These are phyloP conservation scores for Enteromius argenteus DNA, from an alignment of 2,797 vertebrate species.

Conservation along the genomic window DNA sequence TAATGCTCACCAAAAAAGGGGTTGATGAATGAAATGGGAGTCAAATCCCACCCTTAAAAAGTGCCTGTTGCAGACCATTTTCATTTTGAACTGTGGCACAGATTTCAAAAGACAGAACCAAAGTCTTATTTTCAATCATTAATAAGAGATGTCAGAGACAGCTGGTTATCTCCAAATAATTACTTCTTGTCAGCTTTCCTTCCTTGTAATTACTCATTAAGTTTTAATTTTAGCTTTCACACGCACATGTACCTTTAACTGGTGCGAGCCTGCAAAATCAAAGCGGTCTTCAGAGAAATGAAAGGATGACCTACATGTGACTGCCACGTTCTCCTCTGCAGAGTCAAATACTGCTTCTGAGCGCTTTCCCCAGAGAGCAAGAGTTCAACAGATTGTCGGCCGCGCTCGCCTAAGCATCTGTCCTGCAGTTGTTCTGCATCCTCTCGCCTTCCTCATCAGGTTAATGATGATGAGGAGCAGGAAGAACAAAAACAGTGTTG, in stretches of 20 bases:
- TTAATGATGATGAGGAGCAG: slow-evolving; percentile 50
- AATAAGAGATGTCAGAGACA: neutral
- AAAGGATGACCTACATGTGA: slow-evolving; percentile 20
- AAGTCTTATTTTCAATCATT: neutral
- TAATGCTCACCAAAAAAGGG: neutral
- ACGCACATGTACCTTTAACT: neutral
- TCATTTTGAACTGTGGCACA: neutral
- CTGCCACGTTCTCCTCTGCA: neutral
- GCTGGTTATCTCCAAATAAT: neutral
- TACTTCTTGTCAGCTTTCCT: neutral
- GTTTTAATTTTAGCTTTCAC: neutral
- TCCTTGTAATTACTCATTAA: slow-evolving; percentile 22
- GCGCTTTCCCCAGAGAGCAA: neutral
- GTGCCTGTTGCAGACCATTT: neutral
- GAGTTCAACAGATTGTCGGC: neutral
- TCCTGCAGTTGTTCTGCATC: slow-evolving; percentile 32
- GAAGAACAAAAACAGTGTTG: slow-evolving; percentile 39
- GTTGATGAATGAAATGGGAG: neutral
- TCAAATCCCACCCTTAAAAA: neutral
- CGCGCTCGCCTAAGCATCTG: neutral
- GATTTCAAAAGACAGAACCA: neutral
- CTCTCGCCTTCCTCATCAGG: slow-evolving; percentile 43
- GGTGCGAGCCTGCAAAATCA: slow-evolving; percentile 17
- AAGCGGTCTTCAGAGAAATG: slow-evolving; percentile 2
- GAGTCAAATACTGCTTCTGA: slow-evolving; percentile 4